These are phyloP conservation scores for Acrobasis suavella DNA, from an alignment of 2,888 invertebrate genomes.

Conservation along the genomic window DNA sequence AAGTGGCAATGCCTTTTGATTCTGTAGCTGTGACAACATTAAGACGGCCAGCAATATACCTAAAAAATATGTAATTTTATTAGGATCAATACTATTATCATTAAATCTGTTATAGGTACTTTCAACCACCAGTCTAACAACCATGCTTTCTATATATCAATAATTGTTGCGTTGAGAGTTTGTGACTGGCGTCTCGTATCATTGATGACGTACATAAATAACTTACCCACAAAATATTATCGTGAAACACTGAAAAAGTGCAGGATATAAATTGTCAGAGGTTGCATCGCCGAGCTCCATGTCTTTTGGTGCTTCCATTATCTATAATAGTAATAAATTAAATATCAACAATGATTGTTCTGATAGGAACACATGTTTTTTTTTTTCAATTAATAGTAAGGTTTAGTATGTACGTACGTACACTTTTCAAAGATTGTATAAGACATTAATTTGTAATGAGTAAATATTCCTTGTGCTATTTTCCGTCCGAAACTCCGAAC, in stretches of 20 bases:
- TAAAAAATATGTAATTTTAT: constrained; percentile 57
- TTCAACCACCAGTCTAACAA: no score
- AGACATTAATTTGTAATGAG: no score
- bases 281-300: constrained; percentile 50
- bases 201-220: not conserved
- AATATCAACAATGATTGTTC: not conserved
- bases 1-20: constrained; percentile 94
- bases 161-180: no score
- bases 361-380: no score
- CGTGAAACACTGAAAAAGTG: constrained; percentile 94
- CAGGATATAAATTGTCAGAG: constrained; percentile 93
- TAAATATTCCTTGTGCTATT: no score
- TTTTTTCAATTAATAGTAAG: no score
- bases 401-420: no score
- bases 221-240: constrained; percentile 94
- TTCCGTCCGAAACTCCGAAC: no score
- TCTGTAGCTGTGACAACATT: constrained; percentile 91
- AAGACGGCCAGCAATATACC: constrained; percentile 92
- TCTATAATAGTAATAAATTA: not conserved
- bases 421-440: no score
- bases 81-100: not conserved
- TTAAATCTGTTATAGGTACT: no score
- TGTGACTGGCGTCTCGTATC: no score
- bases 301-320: constrained; percentile 29
- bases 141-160: no score